Percentiles rank a stretch among this genome's conserved stretches.
phyloP scores from a whole-genome alignment of 2,797 vertebrate species.

The Anas acuta region DNA sequence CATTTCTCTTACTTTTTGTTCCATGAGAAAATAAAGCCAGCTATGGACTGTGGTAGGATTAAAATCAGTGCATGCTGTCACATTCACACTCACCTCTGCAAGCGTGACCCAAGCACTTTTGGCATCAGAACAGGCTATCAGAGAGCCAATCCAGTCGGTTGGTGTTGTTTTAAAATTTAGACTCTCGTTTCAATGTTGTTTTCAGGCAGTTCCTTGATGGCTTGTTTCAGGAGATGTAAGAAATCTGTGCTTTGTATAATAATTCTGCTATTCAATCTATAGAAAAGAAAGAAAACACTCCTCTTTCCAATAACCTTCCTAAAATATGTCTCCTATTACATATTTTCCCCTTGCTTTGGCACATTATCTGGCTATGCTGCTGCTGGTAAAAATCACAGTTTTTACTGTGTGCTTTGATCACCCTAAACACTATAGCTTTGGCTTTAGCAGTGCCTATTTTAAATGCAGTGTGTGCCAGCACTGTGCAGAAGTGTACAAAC shows the following conservation, averaged over 20 bases:
- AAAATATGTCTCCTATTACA: neutral
- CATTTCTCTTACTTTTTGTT: neutral
- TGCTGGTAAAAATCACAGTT: neutral
- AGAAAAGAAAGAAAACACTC: neutral
- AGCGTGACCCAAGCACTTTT: neutral
- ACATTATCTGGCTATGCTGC: neutral
- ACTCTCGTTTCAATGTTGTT: neutral
- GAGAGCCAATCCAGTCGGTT: slow-evolving; percentile 26
- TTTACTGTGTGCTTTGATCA: neutral
- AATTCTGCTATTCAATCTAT: neutral
- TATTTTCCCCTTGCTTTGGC: neutral
- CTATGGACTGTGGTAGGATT: neutral
- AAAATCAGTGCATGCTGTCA: neutral
- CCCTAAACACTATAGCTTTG: neutral
- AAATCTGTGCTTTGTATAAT: slow-evolving; percentile 33
- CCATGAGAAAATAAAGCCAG: neutral
- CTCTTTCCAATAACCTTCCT: neutral
- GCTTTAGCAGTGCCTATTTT: neutral
- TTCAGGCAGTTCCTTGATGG: slow-evolving; percentile 7
- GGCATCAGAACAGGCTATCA: neutral
- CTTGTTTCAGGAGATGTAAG: neutral
- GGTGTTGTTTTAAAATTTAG: slow-evolving; percentile 43
- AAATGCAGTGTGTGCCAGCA: neutral
- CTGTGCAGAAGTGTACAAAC: neutral
- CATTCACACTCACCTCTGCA: neutral